These are phyloP conservation scores for Zonitis immaculata DNA, from an alignment of 2,888 invertebrate genomes.

Conservation along the genomic window DNA sequence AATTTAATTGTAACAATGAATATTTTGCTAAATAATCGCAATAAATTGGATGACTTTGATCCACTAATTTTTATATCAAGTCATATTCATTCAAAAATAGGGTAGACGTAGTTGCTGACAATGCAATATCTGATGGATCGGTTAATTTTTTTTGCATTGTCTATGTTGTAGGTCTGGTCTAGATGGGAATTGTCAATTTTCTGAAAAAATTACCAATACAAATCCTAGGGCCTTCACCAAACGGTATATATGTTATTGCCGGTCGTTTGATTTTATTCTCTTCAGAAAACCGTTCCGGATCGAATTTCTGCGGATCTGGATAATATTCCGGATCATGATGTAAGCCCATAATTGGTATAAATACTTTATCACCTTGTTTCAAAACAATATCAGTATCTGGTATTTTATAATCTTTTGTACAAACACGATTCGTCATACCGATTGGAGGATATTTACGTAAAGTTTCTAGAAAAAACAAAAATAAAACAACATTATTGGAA, in stretches of 20 bases:
- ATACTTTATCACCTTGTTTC: constrained; percentile 32
- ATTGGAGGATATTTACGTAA: constrained; percentile 40
- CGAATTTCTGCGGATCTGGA: constrained; percentile 40
- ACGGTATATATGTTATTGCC: constrained; percentile 30
- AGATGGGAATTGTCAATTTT: too few relatives aligned
- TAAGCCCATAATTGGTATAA: constrained; percentile 34
- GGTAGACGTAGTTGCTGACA: too few relatives aligned
- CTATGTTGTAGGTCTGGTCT: too few relatives aligned
- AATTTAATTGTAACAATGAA: too few relatives aligned
- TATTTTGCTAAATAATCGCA: too few relatives aligned
- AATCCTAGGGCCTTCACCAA: constrained; percentile 22
- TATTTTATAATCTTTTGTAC: constrained; percentile 26
- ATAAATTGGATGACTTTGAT: too few relatives aligned
- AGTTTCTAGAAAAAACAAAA: constrained; percentile 33
- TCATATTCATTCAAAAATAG: too few relatives aligned
- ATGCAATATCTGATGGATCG: too few relatives aligned
- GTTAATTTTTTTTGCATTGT: too few relatives aligned
- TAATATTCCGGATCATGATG: constrained; percentile 38
- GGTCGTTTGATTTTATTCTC: constrained; percentile 31
- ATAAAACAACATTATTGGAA: too few relatives aligned
- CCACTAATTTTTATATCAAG: too few relatives aligned
- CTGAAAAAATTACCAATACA: constrained; percentile 19
- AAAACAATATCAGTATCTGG: constrained; percentile 22
- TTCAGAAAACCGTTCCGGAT: constrained; percentile 38
- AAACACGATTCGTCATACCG: constrained; percentile 21